Evolutionary conservation across 2,888 invertebrate species (phyloP).

Genomic region (Pandemis cinnamomeana): DNA sequence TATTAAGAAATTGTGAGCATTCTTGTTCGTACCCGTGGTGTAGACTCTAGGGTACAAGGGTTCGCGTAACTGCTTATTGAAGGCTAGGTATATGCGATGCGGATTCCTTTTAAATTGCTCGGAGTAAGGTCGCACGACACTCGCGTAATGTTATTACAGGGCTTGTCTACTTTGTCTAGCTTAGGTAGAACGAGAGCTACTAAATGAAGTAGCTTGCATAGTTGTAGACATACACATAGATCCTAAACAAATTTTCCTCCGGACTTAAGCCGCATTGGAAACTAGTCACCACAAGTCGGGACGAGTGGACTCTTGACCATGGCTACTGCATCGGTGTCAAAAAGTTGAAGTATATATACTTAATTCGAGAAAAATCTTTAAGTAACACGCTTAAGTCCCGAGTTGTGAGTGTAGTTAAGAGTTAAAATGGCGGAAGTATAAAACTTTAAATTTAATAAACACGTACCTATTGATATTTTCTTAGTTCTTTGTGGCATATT

Average conservation of each 20-base stretch:
- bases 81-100: constrained; percentile 27
- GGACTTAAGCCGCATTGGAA: not conserved
- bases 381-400: no score
- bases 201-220: not conserved
- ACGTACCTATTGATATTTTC: no score
- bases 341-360: no score
- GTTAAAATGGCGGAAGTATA: no score
- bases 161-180: not conserved
- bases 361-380: no score
- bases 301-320: no score
- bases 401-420: no score
- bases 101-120: constrained; percentile 34
- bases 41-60: constrained; percentile 20
- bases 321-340: no score
- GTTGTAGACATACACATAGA: not conserved
- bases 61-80: constrained; percentile 37
- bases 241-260: not conserved
- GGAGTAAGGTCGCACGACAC: constrained; percentile 25
- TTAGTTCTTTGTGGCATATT: no score
- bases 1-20: constrained; percentile 24
- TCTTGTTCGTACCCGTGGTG: constrained; percentile 12
- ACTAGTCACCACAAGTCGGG: not conserved
- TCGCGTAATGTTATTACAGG: constrained; percentile 12
- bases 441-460: no score
- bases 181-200: not conserved